Evolutionary conservation across 2,113 vertebrate species (phyloP).

Genomic region (Saguinus midas): DNA sequence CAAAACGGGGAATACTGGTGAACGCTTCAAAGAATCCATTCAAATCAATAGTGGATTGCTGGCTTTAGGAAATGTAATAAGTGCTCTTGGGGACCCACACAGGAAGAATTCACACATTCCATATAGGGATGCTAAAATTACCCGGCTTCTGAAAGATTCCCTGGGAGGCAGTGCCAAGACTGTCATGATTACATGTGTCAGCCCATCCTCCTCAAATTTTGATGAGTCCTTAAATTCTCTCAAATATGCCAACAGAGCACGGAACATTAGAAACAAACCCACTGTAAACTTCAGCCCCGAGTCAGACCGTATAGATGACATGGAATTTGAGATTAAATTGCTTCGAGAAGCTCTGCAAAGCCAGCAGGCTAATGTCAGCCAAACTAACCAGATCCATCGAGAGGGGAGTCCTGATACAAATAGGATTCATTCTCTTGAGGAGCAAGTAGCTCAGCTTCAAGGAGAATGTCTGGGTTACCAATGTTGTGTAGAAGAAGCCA

Average conservation of each 20-base stretch:
- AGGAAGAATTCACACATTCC: constrained; percentile 88
- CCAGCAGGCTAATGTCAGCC: constrained; percentile 77
- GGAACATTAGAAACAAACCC: constrained; percentile 90
- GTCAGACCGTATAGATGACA: constrained; percentile 87
- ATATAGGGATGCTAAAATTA: constrained; percentile 94
- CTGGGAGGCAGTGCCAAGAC: constrained; percentile 94
- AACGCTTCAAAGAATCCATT: constrained; percentile 91
- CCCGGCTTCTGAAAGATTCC: constrained; percentile 93
- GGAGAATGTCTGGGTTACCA: constrained; percentile 82
- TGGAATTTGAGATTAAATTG: constrained; percentile 89
- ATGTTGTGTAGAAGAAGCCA: constrained; percentile 87
- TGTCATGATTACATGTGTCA: constrained; percentile 93
- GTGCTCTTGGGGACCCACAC: constrained; percentile 89
- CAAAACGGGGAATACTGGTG: constrained; percentile 90
- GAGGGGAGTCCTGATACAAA: constrained; percentile 79
- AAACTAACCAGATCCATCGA: constrained; percentile 68
- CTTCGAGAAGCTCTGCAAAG: constrained; percentile 89
- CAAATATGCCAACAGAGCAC: constrained; percentile 91
- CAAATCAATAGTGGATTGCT: constrained; percentile 92
- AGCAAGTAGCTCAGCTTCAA: constrained; percentile 79
- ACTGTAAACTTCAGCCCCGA: constrained; percentile 85
- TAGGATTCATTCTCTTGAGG: constrained; percentile 81
- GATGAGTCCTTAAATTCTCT: constrained; percentile 92
- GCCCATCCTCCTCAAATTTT: constrained; percentile 89
- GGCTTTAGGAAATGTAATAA: constrained; percentile 93